phyloP scores from a whole-genome alignment of 2,888 invertebrate species.

The Cheilosia vulpina region DNA sequence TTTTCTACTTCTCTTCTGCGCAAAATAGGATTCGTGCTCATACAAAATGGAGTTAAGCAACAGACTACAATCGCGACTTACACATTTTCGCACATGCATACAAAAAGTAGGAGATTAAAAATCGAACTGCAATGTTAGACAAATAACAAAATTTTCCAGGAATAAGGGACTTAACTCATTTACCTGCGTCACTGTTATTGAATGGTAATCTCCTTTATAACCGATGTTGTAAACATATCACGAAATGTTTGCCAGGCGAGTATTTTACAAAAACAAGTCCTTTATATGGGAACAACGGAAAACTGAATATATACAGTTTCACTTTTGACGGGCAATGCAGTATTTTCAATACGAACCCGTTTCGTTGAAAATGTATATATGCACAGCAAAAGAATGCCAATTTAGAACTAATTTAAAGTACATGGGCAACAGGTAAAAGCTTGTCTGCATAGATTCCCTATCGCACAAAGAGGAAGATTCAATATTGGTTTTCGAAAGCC shows the following conservation, averaged over 20 bases:
- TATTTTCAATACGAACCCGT: no score
- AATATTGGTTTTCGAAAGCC: no score
- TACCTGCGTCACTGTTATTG: conserved; percentile 13
- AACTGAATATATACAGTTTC: background rate
- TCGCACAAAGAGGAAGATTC: no score
- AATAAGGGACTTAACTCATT: conserved; percentile 6
- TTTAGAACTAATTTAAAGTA: no score
- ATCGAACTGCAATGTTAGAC: background rate
- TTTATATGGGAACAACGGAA: background rate
- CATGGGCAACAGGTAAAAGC: no score
- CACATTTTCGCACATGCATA: background rate
- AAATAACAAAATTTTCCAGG: conserved; percentile 14
- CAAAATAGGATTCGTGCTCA: background rate
- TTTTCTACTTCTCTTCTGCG: background rate
- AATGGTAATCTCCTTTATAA: conserved; percentile 15
- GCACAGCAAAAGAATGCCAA: no score
- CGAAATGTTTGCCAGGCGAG: background rate
- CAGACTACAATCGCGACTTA: background rate
- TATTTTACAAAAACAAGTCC: background rate
- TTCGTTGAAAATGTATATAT: no score
- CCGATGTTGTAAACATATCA: background rate
- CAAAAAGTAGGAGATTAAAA: conserved; percentile 21
- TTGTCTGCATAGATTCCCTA: no score
- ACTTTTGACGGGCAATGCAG: background rate
- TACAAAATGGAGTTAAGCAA: conserved; percentile 5